Evolutionary conservation across 2,888 invertebrate species (phyloP), one percentile per base, ranked within the genome.

Genomic region (Pterobdella sp.): DNA sequence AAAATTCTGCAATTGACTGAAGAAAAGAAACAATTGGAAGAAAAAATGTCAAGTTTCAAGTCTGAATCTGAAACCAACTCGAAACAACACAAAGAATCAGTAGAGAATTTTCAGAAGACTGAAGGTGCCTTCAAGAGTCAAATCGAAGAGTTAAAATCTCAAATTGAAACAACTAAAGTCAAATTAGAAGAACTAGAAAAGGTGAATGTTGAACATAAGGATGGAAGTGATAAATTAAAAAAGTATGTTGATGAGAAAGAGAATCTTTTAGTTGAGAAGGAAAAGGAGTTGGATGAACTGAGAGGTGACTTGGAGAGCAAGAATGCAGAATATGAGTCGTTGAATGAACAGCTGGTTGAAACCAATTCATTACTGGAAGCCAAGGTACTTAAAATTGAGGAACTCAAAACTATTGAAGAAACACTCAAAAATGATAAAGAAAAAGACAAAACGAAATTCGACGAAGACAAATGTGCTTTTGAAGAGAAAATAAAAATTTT

Each of bases 81-180:
- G 32, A n/a, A n/a, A 18, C 3, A 52, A 29, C 29, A 60, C 29
- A 68, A 73, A 29, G 34, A 29, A n/a, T 34, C 35, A 42, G 49
- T 52, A 29, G 31, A 7, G 4, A 63, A 73, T 26, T 26, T 42
- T n/a, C 31, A 49, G 31, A 65, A 31, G 18, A 37, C 1, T 49
- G 52, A 66, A 67, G 67, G 34, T 32, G n/a, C 22, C 3, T 29
- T 34, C 18, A 56, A 67, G 29, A 49, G 7, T 29, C 67, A 72
- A 18, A 0, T 72, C 22, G 52, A 66, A 26, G 64, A 66, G 37
- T 1, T 66, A 22, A 56, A 22, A 1, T 56, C 29, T 65, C n/a
- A 68, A 37, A 32, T 73, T 22, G 72, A 76, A 72, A 67, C 68
- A 68, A 73, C 72, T 32, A 76, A 75, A 37, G 74, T 73, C 31